Conservation (phyloP, 2,888 invertebrate species). For the Synanthedon vespiformis region DNA sequence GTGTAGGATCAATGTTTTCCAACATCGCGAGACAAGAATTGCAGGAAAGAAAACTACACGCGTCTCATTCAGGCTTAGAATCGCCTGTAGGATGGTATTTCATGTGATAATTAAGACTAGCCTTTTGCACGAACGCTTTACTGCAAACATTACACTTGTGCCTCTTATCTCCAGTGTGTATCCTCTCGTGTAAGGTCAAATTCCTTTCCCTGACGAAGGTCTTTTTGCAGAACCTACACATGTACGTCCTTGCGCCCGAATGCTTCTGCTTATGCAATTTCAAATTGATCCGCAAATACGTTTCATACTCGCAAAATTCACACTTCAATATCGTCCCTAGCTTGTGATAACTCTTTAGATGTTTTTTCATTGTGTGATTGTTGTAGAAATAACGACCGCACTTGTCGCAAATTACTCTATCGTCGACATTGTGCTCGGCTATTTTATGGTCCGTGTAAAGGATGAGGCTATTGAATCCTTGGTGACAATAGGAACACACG, state of each 20-base stretch:
- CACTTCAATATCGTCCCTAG: conserved; percentile 42
- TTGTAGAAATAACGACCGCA: neutral
- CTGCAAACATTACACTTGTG: conserved; percentile 7
- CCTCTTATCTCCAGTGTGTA: conserved; percentile 7
- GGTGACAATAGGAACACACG: no score
- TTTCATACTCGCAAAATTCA: conserved; percentile 41
- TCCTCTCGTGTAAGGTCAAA: conserved; percentile 4
- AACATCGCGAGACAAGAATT: no score
- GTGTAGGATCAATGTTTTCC: no score
- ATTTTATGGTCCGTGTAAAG: no score
- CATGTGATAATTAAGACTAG: conserved; percentile 11
- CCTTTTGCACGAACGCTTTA: conserved; percentile 7
- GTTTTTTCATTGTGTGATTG: conserved; percentile 26
- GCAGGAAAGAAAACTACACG: no score
- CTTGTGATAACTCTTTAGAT: conserved; percentile 49
- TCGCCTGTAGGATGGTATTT: conserved; percentile 6
- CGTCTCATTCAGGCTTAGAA: neutral
- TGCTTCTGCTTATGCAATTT: neutral
- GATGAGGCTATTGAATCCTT: no score
- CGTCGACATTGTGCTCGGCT: no score
- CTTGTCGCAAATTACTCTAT: neutral
- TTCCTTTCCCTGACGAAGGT: conserved; percentile 3
- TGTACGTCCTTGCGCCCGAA: conserved; percentile 1
- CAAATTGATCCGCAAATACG: neutral
- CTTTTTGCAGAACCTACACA: conserved; percentile 6